Evolutionary conservation across 2,888 invertebrate species (phyloP), one percentile per base, ranked within the genome.

Genomic region (Brachyptera risi): DNA sequence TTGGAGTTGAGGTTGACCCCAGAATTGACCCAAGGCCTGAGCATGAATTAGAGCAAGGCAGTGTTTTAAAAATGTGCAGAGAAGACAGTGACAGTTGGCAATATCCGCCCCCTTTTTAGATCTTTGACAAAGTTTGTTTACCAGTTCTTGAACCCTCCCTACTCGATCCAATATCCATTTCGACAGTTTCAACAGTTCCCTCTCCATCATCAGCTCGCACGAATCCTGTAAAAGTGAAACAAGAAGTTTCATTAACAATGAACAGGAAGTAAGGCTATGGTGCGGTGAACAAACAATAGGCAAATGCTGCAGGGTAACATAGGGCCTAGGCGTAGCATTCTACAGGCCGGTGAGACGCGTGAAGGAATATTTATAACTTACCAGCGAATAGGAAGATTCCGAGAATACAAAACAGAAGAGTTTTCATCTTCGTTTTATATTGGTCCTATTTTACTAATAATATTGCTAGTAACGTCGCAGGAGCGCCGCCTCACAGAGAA

Each of bases 61-160:
- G 4, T 11, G n/a, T 44, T 17, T 1, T 3, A 4, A 31, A 17
- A 15, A 3, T 11, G n/a, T 4, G 13, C 19, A n/a, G 7, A 5
- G 44, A n/a, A n/a, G n/a, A n/a, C n/a, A n/a, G n/a, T n/a, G n/a
- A n/a, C n/a, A n/a, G n/a, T n/a, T n/a, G n/a, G n/a, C n/a, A 21
- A 44, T 4, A 11, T 47, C 47, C 47, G 47, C 47, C 47, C 47
- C 21, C 24, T 47, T 47, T 21, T 47, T 7, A 24, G 24, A 23
- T 9, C 9, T n/a, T 15, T 13, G 9, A 3, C 3, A 2, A 15
- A 23, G 24, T 19, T 3, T 15, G 2, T 70, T 73, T 73, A 92
- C 92, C 92, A 73, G 96, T 97, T 74, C 91, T 84, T 7, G 94
- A 95, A 63, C 84, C 93, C 75, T 96, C 93, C 66, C 91, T 81